A percentile compares a stretch with the other conserved stretches of the same genome.
Evolutionary conservation across 1,140 invertebrate genomes (phyloP).

Genomic region (Papilio polytes): DNA sequence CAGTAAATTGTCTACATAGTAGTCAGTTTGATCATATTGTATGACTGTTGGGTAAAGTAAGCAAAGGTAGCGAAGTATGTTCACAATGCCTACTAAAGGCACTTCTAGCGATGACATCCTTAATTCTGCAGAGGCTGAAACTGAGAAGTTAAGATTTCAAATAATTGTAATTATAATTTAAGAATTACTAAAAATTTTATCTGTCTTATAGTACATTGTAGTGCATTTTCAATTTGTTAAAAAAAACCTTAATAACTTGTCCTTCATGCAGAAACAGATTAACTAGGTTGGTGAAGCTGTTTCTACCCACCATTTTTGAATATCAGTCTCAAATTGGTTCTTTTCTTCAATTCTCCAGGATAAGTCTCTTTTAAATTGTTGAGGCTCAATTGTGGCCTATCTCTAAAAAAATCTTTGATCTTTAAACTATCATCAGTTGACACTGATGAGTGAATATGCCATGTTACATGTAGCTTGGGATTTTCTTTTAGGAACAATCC

Average conservation of each 20-base stretch:
- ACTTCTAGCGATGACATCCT: slow-evolving; percentile 75
- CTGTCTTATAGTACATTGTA: neutral
- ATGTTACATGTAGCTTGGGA: slow-evolving; percentile 81
- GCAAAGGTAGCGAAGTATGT: slow-evolving; percentile 83
- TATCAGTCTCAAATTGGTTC: slow-evolving; percentile 87
- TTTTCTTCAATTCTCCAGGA: slow-evolving; percentile 41
- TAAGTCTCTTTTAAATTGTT: neutral
- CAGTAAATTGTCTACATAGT: slow-evolving; percentile 83
- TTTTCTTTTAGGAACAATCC: slow-evolving; percentile 83
- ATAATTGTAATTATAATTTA: neutral
- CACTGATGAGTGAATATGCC: slow-evolving; percentile 88
- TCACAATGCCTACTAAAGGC: slow-evolving; percentile 82
- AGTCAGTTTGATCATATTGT: slow-evolving; percentile 72
- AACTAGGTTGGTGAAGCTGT: neutral
- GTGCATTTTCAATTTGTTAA: neutral
- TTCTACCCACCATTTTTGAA: slow-evolving; percentile 89
- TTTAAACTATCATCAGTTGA: slow-evolving; percentile 64
- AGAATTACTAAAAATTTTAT: neutral
- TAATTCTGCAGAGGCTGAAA: slow-evolving; percentile 79
- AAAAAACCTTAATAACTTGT: neutral
- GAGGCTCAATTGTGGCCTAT: slow-evolving; percentile 44
- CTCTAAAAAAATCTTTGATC: slow-evolving; percentile 66
- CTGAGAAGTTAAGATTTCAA: slow-evolving; percentile 72
- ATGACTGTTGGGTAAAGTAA: slow-evolving; percentile 67
- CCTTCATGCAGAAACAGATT: neutral